Base-by-base conservation (phyloP, 1,140 invertebrate genomes). In the Atopsyche davidsoni region DNA sequence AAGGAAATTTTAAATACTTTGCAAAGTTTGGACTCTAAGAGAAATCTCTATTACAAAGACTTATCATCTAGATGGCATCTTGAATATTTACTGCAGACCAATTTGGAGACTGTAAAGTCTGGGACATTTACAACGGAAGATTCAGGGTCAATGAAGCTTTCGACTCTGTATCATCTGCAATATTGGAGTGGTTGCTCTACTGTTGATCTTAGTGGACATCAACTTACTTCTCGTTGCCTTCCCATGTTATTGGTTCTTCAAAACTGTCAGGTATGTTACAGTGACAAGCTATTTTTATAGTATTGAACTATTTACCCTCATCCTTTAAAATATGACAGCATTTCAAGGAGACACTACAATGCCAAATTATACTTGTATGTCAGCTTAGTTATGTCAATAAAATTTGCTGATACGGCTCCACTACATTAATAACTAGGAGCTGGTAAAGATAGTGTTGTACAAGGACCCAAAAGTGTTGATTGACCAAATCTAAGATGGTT, bases 211-310 rank as follows among this genome's bases (percentile, higher is more conserved):
- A 51, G 49, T 25, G 43, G 32, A 17, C 41, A 47, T 17, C 46
- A 46, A 10, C 43, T 58, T 9, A 48, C 56, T 13, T 44, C 47
- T 14, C 34, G 38, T 16, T 43, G 42, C 31, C 40, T 58, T 10
- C 35, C 45, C 3, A 40, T 23, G 18, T 46, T 58, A 21, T 18
- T 32, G 32, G 40, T 51, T 31, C 42, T 58, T 4, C 52, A 55
- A 39, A 54, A 58, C 13, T 58, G 56, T 41, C 47, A 55, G 48
- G 56, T 58, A 40, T 4, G n/a, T n/a, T n/a, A n/a, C n/a, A n/a
- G n/a, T n/a, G n/a, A n/a, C n/a, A n/a, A n/a, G n/a, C n/a, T n/a
- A n/a, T n/a, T n/a, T n/a, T n/a, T n/a, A n/a, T n/a, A n/a, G n/a
- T n/a, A n/a, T n/a, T n/a, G n/a, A n/a, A n/a, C n/a, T n/a, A n/a